A percentile compares a stretch with the other conserved stretches of the same genome.
Conservation (phyloP, 2,113 vertebrate species). For the Uropsilus gracilis region DNA sequence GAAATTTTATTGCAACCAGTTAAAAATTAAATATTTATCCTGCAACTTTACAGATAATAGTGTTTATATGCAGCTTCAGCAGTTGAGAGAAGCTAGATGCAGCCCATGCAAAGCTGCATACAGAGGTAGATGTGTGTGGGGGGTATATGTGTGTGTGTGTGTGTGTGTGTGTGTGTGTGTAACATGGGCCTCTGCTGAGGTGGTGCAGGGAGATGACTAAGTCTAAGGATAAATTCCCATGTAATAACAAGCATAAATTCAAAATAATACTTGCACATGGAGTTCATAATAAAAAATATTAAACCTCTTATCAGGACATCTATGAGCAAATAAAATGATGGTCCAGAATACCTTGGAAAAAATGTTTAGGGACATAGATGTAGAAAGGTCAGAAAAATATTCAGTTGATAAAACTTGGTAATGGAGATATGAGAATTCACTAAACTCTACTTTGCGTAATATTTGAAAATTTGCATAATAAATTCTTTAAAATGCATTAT, state of each 20-base stretch:
- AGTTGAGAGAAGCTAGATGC: constrained; percentile 86
- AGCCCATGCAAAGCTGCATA: constrained; percentile 84
- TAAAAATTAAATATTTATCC: constrained; percentile 88
- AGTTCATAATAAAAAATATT: background rate
- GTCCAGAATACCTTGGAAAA: background rate
- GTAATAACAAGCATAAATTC: constrained; percentile 70
- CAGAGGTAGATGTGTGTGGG: no score
- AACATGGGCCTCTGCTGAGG: constrained; percentile 82
- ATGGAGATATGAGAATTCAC: background rate
- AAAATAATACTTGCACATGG: background rate
- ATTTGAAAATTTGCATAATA: background rate
- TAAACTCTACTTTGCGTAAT: background rate
- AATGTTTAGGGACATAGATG: background rate
- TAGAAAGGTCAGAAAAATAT: background rate
- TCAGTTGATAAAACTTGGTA: background rate
- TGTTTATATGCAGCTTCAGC: constrained; percentile 86
- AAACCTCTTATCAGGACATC: background rate
- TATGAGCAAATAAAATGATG: background rate
- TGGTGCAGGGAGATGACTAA: constrained; percentile 78
- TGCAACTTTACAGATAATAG: constrained; percentile 88
- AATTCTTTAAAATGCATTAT: constrained; percentile 44
- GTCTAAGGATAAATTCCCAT: constrained; percentile 86
- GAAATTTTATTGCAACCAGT: constrained; percentile 87
- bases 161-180: constrained; percentile 83
- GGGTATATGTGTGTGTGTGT: constrained; percentile 84